Evolutionary conservation across 2,113 vertebrate genomes (phyloP).

Genomic region (Synchiropus splendidus): DNA sequence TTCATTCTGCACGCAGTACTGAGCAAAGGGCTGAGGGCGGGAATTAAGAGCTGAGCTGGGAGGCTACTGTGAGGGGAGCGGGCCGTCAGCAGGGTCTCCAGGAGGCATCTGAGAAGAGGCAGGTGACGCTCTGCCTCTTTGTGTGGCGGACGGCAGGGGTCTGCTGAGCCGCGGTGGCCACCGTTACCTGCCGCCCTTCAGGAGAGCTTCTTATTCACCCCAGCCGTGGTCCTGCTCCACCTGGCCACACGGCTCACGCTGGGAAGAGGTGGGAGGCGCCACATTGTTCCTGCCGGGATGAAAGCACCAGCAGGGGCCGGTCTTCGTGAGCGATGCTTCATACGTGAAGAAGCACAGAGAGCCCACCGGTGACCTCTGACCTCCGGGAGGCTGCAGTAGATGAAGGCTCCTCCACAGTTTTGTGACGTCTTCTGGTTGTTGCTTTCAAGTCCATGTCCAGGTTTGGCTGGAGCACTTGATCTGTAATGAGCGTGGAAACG

Average conservation of each 20-base stretch:
- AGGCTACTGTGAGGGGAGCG: conserved; percentile 52
- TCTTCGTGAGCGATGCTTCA: conserved; percentile 26
- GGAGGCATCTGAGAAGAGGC: conserved; percentile 57
- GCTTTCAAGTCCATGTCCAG: conserved; percentile 33
- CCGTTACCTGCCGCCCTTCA: conserved; percentile 59
- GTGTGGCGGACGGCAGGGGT: conserved; percentile 57
- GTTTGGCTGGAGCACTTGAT: conserved; percentile 45
- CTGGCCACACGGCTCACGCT: conserved; percentile 49
- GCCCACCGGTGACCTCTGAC: conserved; percentile 14
- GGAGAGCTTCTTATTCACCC: conserved; percentile 53
- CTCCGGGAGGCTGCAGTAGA: conserved; percentile 2
- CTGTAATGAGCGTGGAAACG: conserved; percentile 51
- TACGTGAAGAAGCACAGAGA: conserved; percentile 2
- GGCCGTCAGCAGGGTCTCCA: conserved; percentile 47
- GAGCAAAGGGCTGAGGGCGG: conserved; percentile 55
- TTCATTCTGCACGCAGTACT: conserved; percentile 61
- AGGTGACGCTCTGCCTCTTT: conserved; percentile 63
- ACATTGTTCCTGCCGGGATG: conserved; percentile 60
- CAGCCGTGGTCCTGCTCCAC: conserved; percentile 41
- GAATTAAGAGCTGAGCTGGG: conserved; percentile 62
- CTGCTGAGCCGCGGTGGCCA: conserved; percentile 41
- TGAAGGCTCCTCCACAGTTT: conserved; percentile 11
- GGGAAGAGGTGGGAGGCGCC: conserved; percentile 42
- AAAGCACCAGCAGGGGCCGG: conserved; percentile 37
- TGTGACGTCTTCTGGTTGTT: conserved; percentile 29